phyloP scores from a whole-genome alignment of 2,797 vertebrate genomes.

The Parauchenoglanis ngamensis region DNA sequence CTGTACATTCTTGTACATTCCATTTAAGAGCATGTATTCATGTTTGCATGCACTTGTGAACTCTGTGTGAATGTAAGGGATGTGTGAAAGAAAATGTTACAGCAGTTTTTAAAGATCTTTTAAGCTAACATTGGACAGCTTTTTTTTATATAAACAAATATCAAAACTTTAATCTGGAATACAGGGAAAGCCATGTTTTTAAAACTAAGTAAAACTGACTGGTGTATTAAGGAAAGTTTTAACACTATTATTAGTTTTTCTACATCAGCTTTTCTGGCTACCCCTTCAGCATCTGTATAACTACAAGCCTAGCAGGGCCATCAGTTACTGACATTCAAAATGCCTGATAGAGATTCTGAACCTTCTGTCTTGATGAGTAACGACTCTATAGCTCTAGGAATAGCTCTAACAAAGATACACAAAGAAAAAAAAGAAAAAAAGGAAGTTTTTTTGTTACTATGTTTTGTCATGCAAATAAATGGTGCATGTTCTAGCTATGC shows the following conservation, averaged over 20 bases:
- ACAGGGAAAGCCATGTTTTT: neutral
- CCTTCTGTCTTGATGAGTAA: neutral
- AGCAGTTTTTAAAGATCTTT: neutral
- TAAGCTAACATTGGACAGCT: neutral
- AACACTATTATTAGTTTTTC: slow-evolving; percentile 21
- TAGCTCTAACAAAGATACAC: neutral
- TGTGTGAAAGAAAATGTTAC: neutral
- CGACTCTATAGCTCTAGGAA: neutral
- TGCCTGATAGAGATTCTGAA: neutral
- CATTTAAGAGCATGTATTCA: slow-evolving; percentile 5
- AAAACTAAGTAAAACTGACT: neutral
- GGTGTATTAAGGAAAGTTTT: slow-evolving; percentile 23
- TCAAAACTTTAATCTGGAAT: neutral
- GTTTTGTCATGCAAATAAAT: neutral
- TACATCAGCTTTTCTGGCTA: slow-evolving; percentile 2
- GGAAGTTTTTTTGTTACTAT: slow-evolving; percentile 27
- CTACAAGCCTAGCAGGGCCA: slow-evolving; percentile 2
- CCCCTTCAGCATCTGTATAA: neutral
- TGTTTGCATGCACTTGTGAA: slow-evolving; percentile 16
- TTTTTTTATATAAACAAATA: neutral
- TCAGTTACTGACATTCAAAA: slow-evolving; percentile 33
- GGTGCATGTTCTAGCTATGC: slow-evolving; percentile 29
- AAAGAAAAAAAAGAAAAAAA: too few relatives aligned
- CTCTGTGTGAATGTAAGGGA: neutral
- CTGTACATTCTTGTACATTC: neutral